These are phyloP conservation scores for Charaxes varanes DNA, from an alignment of 1,140 invertebrate species.

Conservation along the genomic window DNA sequence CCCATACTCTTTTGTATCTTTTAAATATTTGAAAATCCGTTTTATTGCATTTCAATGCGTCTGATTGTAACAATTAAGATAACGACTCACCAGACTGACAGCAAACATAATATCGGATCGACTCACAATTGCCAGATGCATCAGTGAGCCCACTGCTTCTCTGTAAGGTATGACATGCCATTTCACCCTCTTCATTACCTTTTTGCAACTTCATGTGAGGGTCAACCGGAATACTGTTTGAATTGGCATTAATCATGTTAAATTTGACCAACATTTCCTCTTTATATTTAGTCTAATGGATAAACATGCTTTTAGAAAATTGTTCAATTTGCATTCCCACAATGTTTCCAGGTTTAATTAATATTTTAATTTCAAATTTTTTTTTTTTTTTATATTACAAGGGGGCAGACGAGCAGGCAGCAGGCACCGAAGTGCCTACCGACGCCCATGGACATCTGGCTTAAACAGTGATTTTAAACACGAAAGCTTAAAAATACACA, in stretches of 20 bases:
- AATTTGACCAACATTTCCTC: slow-evolving; percentile 25
- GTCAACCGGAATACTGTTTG: slow-evolving; percentile 24
- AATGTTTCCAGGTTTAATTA: too few relatives aligned
- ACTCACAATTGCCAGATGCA: slow-evolving; percentile 44
- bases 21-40: slow-evolving; percentile 10
- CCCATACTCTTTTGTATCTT: slow-evolving; percentile 10
- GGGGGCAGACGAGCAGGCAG: too few relatives aligned
- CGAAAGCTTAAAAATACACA: too few relatives aligned
- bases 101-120: slow-evolving; percentile 28
- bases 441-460: too few relatives aligned
- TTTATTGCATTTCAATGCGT: slow-evolving; percentile 11
- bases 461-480: too few relatives aligned
- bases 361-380: too few relatives aligned
- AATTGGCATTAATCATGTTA: slow-evolving; percentile 24
- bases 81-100: slow-evolving; percentile 50
- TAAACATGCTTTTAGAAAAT: too few relatives aligned
- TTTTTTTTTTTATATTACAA: too few relatives aligned
- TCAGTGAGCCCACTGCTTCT: slow-evolving; percentile 51
- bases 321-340: too few relatives aligned
- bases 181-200: background rate
- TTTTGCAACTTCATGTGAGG: slow-evolving; percentile 23
- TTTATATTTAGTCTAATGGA: slow-evolving; percentile 28
- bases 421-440: too few relatives aligned
- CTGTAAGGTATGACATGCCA: slow-evolving; percentile 39
- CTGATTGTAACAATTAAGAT: slow-evolving; percentile 36